Conservation (phyloP, 2,797 vertebrate species). For the Choloepus didactylus region DNA sequence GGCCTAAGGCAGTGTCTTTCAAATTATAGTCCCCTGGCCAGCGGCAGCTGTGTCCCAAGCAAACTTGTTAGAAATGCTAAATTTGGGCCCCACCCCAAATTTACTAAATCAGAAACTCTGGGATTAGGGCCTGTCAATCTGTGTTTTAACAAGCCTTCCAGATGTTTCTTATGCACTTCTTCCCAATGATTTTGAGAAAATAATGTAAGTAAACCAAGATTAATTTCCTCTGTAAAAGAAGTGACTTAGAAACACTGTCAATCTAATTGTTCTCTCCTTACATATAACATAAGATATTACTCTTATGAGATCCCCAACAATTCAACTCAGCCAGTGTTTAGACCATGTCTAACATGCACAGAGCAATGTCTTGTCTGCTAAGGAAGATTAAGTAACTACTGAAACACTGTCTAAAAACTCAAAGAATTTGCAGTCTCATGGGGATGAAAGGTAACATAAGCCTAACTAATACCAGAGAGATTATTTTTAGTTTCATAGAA, state of each 20-base stretch:
- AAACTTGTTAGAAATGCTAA: background rate
- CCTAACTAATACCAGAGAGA: background rate
- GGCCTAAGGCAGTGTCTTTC: background rate
- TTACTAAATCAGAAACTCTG: slow-evolving; percentile 34
- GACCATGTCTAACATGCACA: background rate
- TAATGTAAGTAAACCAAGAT: background rate
- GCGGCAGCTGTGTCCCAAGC: background rate
- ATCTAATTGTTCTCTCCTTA: background rate
- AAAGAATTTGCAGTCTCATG: slow-evolving; percentile 20
- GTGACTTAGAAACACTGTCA: background rate
- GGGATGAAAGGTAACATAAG: background rate
- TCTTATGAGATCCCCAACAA: background rate
- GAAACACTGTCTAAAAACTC: background rate
- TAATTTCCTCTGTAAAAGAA: slow-evolving; percentile 57
- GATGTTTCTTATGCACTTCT: too few relatives aligned
- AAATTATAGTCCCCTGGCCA: background rate
- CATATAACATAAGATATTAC: background rate
- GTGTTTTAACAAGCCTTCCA: background rate
- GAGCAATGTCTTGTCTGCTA: background rate
- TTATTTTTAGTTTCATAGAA: slow-evolving; percentile 16
- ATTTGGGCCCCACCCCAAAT: background rate
- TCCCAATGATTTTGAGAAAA: slow-evolving; percentile 25
- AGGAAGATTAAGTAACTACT: slow-evolving; percentile 11
- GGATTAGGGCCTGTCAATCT: background rate
- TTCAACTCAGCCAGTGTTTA: background rate